Conservation (phyloP, 2,113 vertebrate genomes). For the Theristicus caerulescens region DNA sequence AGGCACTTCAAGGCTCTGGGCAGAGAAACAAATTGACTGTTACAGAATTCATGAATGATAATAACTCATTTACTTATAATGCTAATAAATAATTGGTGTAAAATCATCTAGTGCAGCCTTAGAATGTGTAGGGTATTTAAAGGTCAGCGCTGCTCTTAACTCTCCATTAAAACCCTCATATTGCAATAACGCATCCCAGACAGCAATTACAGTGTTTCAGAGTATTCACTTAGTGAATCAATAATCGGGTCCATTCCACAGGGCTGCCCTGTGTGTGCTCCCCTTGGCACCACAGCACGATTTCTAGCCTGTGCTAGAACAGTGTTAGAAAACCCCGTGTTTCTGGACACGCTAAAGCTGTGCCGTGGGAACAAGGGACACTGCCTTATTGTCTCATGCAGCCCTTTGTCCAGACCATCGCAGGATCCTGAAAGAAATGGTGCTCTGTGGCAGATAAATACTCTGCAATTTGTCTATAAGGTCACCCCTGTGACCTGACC, state of each 20-base stretch:
- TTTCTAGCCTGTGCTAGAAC: neutral
- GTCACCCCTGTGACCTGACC: neutral
- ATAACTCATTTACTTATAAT: slow-evolving; percentile 77
- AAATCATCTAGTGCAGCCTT: slow-evolving; percentile 58
- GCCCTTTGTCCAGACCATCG: neutral
- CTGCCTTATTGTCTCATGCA: neutral
- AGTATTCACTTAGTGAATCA: slow-evolving; percentile 9
- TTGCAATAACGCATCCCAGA: slow-evolving; percentile 35
- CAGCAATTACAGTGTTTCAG: slow-evolving; percentile 47
- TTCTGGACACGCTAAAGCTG: neutral
- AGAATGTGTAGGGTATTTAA: slow-evolving; percentile 63
- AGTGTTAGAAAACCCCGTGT: neutral
- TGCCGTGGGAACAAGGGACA: neutral
- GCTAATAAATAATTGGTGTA: slow-evolving; percentile 76
- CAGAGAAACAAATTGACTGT: slow-evolving; percentile 72
- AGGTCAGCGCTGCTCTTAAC: slow-evolving; percentile 65
- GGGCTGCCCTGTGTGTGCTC: neutral
- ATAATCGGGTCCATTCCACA: neutral
- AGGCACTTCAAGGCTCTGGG: slow-evolving; percentile 67
- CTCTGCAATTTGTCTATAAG: neutral
- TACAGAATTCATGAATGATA: slow-evolving; percentile 77
- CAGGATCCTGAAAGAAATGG: neutral
- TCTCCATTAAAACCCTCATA: slow-evolving; percentile 53
- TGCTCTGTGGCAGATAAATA: neutral
- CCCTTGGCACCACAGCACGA: neutral